Evolutionary conservation across 2,113 vertebrate species (phyloP).

Genomic region (Daboia siamensis): DNA sequence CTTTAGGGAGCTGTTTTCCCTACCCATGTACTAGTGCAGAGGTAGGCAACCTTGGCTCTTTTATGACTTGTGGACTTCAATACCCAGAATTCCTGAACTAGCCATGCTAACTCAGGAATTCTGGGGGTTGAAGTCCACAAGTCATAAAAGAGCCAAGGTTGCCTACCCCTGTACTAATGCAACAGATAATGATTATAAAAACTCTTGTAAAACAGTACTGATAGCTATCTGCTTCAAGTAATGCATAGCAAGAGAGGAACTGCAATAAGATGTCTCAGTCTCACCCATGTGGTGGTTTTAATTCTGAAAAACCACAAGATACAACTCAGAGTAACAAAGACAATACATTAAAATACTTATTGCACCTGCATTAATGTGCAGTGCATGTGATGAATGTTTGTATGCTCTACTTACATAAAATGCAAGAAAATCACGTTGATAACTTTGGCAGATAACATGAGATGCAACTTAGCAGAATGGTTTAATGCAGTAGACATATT

Average conservation of each 20-base stretch:
- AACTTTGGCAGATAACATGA: neutral
- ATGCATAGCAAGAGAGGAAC: neutral
- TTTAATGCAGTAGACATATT: neutral
- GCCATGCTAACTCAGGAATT: no score
- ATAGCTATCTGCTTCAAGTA: neutral
- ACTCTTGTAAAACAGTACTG: neutral
- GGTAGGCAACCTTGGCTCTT: no score
- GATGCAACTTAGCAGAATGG: neutral
- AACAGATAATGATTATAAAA: neutral
- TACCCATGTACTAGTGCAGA: neutral
- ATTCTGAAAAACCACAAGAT: neutral
- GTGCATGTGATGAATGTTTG: neutral
- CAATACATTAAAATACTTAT: neutral
- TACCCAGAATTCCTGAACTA: no score
- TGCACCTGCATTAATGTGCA: neutral
- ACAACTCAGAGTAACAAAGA: neutral
- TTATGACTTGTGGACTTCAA: no score
- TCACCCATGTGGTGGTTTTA: neutral
- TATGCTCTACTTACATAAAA: neutral
- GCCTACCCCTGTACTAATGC: neutral
- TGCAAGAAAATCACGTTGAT: neutral
- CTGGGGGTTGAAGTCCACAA: no score
- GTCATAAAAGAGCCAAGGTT: no score
- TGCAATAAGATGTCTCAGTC: neutral
- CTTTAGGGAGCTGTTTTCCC: neutral